Base-by-base conservation (phyloP, 92 coral and sea anemone genomes). In the Epizoanthus fatuus region DNA sequence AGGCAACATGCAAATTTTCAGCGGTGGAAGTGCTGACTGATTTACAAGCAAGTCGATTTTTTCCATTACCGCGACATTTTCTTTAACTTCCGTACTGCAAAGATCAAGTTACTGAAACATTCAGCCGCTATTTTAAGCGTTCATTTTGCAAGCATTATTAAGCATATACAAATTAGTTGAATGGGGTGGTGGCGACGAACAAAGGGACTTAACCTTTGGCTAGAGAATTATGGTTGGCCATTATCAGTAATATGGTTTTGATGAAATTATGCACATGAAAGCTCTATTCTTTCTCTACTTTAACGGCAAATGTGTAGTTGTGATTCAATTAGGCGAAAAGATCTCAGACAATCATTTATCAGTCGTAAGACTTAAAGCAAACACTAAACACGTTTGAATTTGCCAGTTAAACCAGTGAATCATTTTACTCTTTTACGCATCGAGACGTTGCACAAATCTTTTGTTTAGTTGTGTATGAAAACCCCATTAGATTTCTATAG, bases 1-100 rank as follows among this genome's bases (percentile, higher is more conserved):
- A 94, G 92, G 92, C 40, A 90, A 94, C 88, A 94, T 94, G 98
- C 98, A 87, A 94, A 94, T 94, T 88, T 88, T 85, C 54, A 15
- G 74, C 56, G 53, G 75, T 29, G 63, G 70, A 75, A 63, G 42
- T 60, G 58, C 62, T 68, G 35, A 88, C 58, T 59, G 78, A 67
- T 32, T 83, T 39, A 66, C 37, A 52, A 92, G 84, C 73, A 54
- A 74, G 51, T 13, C 56, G 53, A 82, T 32, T 8, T 8, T 83
- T 52, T 52, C 20, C 78, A 52, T 53, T 52, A 53, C 58, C 69
- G 49, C 45, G 56, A 54, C n/a, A 19, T 44, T 59, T 77, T n/a
- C 52, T 70, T 86, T 2, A 16, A 53, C 40, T 22, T 40, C 22
- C 53, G 20, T 63, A 39, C 35, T 49, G 22, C 65, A 32, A 10